Conservation (phyloP, 2,888 invertebrate species). For the Luperina nickerlii region DNA sequence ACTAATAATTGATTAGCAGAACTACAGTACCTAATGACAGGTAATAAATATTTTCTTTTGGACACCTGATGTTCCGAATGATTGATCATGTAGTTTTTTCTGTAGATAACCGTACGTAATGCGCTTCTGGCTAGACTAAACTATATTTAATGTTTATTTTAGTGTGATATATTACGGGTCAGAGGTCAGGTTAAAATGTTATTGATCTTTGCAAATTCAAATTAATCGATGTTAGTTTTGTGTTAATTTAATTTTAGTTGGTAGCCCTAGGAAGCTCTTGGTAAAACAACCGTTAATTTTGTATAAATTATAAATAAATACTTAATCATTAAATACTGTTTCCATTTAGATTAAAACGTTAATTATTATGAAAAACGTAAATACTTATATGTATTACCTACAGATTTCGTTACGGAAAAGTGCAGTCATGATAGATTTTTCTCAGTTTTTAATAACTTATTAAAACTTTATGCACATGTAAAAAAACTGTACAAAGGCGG, state of each 20-base stretch:
- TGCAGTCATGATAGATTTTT: neutral
- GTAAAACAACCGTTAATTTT: neutral
- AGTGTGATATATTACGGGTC: conserved; percentile 47
- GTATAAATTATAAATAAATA: neutral
- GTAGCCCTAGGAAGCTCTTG: neutral
- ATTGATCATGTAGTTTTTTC: conserved; percentile 73
- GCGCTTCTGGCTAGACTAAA: conserved; percentile 63
- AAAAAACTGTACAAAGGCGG: too few relatives aligned
- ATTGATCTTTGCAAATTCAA: conserved; percentile 50
- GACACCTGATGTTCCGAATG: conserved; percentile 67
- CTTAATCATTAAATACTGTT: neutral
- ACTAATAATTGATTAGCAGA: conserved; percentile 81
- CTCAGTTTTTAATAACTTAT: too few relatives aligned
- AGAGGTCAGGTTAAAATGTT: conserved; percentile 45
- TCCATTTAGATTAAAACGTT: neutral
- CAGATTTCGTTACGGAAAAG: neutral
- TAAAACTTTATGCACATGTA: too few relatives aligned
- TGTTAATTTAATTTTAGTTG: conserved; percentile 43
- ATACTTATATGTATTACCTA: neutral
- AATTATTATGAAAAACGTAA: neutral
- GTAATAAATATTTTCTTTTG: conserved; percentile 79
- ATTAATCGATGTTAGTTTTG: conserved; percentile 42
- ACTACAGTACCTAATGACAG: conserved; percentile 79
- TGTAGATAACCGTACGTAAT: conserved; percentile 48
- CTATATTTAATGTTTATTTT: conserved; percentile 58